These are phyloP conservation scores for Eubucco bourcierii DNA, from an alignment of 2,113 vertebrate genomes.

Conservation along the genomic window DNA sequence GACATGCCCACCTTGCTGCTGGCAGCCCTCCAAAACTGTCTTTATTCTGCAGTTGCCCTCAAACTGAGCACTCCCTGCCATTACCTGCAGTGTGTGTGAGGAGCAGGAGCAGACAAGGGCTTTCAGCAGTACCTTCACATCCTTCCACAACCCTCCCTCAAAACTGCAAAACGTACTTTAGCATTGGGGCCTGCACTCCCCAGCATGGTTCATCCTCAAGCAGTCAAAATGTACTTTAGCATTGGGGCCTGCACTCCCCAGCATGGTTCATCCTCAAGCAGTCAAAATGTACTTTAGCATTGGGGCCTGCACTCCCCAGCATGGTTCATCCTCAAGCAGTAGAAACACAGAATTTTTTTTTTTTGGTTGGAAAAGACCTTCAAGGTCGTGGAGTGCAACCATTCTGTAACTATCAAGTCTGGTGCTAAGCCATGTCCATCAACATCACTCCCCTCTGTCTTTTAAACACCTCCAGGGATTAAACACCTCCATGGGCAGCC, in stretches of 20 bases:
- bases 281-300: neutral
- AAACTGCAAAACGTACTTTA: slow-evolving; percentile 9
- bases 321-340: slow-evolving; percentile 39
- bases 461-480: too few relatives aligned
- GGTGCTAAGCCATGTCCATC: too few relatives aligned
- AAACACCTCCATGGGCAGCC: too few relatives aligned
- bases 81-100: neutral
- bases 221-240: slow-evolving; percentile 14
- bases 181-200: neutral
- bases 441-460: too few relatives aligned
- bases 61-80: accelerated
- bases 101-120: neutral
- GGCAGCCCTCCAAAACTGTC: neutral
- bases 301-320: neutral
- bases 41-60: neutral
- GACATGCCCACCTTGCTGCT: neutral
- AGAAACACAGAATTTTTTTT: too few relatives aligned
- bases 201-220: slow-evolving; percentile 28
- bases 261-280: slow-evolving; percentile 33
- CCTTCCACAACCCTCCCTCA: slow-evolving; percentile 5
- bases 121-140: neutral
- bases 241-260: neutral
- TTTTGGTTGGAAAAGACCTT: too few relatives aligned
- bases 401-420: too few relatives aligned
- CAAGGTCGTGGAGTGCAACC: too few relatives aligned